Base-by-base conservation (phyloP, 1,140 invertebrate genomes). In the Trachelipus rathkii region DNA sequence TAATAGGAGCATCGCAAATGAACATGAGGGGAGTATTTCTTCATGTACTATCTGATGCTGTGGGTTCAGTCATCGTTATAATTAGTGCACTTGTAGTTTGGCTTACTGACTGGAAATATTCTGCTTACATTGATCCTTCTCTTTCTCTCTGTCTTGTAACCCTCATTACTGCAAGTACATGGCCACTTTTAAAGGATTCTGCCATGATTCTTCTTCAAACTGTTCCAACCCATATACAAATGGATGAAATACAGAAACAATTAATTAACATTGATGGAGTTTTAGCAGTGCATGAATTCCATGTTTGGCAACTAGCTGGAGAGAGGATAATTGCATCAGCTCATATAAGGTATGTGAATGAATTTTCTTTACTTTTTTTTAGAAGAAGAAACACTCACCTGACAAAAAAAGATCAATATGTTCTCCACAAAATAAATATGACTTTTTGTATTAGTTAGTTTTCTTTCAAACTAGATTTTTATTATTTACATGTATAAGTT, bases 1-100 rank as follows among this genome's bases (percentile, higher is more conserved):
- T 70, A 43, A 44, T 67, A 43, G 53, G 77, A 82, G 88, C 91
- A 0, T 90, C 90, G 33, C 92, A 97, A 83, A 92, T 99, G 91
- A 99, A 99, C 84, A 98, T 98, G 93, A 89, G 92, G 71, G 96
- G 95, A 19, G 97, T 98, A 0, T 99, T 99, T 84, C 88, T 99
- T 67, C 98, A 99, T 86, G 92, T 99, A 7, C 84, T 99, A 7
- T 97, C 96, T 33, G 97, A 99, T 87, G 97, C 97, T 24, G 86
- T 98, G 50, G 93, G 93, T 79, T 21, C 19, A 3, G 91, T 99
- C 0, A 96, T 99, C 84, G 98, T 99, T 6, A 93, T 99, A 24
- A 91, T 93, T 73, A 97, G 96, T 71, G 95, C 95, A 5, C 84
- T 96, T 67, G 88, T 95, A 46, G 95, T 98, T 23, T 94, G 92